phyloP scores from a whole-genome alignment of 2,888 invertebrate species.

The Aproaerema taeniolella region DNA sequence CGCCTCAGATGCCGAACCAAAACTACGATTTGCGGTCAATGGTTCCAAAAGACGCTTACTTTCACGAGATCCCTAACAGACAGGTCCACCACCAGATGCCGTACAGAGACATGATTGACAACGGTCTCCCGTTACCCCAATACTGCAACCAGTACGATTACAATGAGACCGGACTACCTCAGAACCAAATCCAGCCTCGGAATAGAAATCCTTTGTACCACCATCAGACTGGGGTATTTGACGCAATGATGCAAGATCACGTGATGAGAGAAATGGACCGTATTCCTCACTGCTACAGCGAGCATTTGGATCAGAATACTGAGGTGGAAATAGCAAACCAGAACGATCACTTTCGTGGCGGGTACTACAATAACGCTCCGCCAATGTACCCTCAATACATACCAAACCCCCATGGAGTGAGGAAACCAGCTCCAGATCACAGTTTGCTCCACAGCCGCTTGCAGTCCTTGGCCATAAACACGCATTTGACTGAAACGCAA shows the following conservation, averaged over 20 bases:
- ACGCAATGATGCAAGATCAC: conserved; percentile 74
- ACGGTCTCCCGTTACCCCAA: conserved; percentile 43
- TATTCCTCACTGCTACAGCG: conserved; percentile 70
- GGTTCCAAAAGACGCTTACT: conserved; percentile 79
- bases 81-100: conserved; percentile 52
- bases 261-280: conserved; percentile 69
- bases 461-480: conserved; percentile 69
- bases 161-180: conserved; percentile 50
- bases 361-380: conserved; percentile 58
- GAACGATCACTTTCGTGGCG: conserved; percentile 57
- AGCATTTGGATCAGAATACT: conserved; percentile 63
- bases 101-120: conserved; percentile 45
- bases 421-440: conserved; percentile 59
- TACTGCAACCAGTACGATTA: conserved; percentile 48
- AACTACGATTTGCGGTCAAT: conserved; percentile 48
- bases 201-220: conserved; percentile 65
- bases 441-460: conserved; percentile 62
- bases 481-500: conserved; percentile 64
- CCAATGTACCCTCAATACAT: conserved; percentile 44
- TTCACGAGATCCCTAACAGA: conserved; percentile 77
- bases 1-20: conserved; percentile 37
- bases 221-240: conserved; percentile 64
- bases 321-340: conserved; percentile 69
- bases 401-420: conserved; percentile 35
- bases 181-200: conserved; percentile 46